A percentile compares a stretch with the other conserved stretches of the same genome.
These are phyloP conservation scores for Gadus chalcogrammus DNA, from an alignment of 2,113 vertebrate genomes.

Conservation along the genomic window DNA sequence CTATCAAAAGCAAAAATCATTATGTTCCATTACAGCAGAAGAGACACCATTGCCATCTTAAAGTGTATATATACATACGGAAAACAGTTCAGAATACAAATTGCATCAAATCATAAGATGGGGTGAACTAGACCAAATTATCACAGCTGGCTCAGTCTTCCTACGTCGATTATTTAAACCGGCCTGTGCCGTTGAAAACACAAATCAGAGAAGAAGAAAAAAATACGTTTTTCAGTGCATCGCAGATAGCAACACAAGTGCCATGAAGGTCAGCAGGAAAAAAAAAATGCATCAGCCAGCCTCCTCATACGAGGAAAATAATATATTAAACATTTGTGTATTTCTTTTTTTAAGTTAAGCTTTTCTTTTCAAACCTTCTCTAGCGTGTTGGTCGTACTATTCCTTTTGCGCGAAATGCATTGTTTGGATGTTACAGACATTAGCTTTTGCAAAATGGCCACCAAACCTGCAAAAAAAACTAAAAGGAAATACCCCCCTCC, in stretches of 20 bases:
- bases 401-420: conserved; percentile 35
- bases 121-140: conserved; percentile 73
- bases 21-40: too few species aligned
- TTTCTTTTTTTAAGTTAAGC: conserved; percentile 8
- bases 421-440: conserved; percentile 58
- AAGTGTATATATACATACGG: conserved; percentile 28
- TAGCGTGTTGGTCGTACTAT: conserved; percentile 16
- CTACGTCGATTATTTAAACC: conserved; percentile 50
- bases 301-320: conserved; percentile 27
- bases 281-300: conserved; percentile 33
- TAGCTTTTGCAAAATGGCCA: conserved; percentile 44
- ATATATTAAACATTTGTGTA: conserved; percentile 13
- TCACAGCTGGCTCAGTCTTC: conserved; percentile 60
- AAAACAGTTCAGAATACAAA: too few species aligned
- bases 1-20: neutral
- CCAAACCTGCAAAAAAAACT: conserved; percentile 1
- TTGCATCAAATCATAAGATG: conserved; percentile 45
- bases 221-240: conserved; percentile 63
- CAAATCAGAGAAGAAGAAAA: conserved; percentile 24
- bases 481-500: neutral
- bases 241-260: conserved; percentile 54
- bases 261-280: conserved; percentile 34
- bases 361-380: conserved; percentile 16
- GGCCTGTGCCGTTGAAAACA: conserved; percentile 29
- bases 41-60: conserved; percentile 16